Evolutionary conservation across 1,140 invertebrate genomes (phyloP), one percentile per base, ranked within the genome.

Genomic region (Diabrotica undecimpunctata): DNA sequence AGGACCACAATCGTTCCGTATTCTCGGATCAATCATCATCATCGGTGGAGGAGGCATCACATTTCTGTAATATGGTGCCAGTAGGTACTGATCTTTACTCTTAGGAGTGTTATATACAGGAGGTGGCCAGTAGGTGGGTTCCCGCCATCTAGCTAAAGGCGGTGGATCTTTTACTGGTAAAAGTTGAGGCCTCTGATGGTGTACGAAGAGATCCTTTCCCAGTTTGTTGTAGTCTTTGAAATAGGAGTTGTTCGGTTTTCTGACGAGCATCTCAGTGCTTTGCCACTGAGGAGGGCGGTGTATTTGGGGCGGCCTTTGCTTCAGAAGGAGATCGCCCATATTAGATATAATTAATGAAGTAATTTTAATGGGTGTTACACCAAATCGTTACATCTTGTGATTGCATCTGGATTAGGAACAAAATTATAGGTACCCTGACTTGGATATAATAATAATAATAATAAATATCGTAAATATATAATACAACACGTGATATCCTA

Each of bases 31-130:
- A 71, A 83, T 71, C 80, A 83, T 78, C 75, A 83, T 57, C 80
- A 82, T 65, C 61, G 79, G 81, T 6, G 85, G 86, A n/a, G 85
- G 83, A 13, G 83, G 84, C 76, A 86, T 79, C 0, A 80, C 84
- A 63, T 84, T 83, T n/a, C 88, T 76, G 66, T 88, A 90, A 70
- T 88, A 81, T 2, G 88, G 87, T 8, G 88, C 83, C 58, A 89
- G 73, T 66, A 87, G 87, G 72, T 89, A 89, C 69, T 90, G 88
- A 67, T 90, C 88, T 7, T 66, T 57, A 12, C 62, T 76, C 79
- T 81, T 74, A 75, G 80, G 72, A 68, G 86, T 85, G 52, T 81
- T 83, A 36, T 85, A 85, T 14, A 83, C 82, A 58, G 81, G 80
- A 11, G 70, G 57, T n/a, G 65, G 53, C 41, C 70, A 72, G 12